Base-by-base conservation (phyloP, 2,888 invertebrate genomes). In the Pandemis cinnamomeana region DNA sequence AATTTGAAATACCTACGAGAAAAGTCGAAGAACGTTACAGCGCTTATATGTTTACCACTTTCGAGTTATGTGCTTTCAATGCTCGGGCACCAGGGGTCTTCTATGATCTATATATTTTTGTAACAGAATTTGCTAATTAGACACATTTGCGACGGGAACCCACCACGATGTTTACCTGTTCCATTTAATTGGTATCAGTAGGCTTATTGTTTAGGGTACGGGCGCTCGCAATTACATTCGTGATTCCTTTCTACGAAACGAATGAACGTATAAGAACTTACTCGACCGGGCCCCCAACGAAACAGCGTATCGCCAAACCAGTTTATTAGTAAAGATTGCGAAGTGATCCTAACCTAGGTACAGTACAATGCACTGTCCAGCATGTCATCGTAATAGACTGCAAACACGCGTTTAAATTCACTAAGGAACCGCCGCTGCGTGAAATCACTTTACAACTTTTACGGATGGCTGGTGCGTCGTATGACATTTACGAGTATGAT, bases 351-450 rank as follows among this genome's bases (percentile, higher is more conserved):
- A 55, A 8, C 1, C 8, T 2, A 11, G 15, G 55, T 64, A 55
- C 46, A 46, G 55, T 64, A 55, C 46, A 46, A 44, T 27, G 8
- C 20, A 15, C 48, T 15, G 27, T 48, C 2, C 44, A 44, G 42
- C 41, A 44, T 53, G 27, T 36, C 27, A 36, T 36, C 2, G 7
- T 44, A 36, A 27, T 36, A 13, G 15, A 41, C 41, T 58, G 62
- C 58, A 48, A 62, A 15, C 53, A 11, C 11, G 58, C 58, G 58
- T 51, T 36, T n/a, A 0, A 5, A 66, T 13, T 36, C 15, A n/a
- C n/a, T 27, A 27, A 20, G 46, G 64, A 63, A 62, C 42, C 3
- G 20, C n/a, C 60, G 73, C 69, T 70, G 73, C 73, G 64, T 70
- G 73, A 60, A 73, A 73, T 48, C 60, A 55, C 36, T 44, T 27